Percentiles rank a stretch among this genome's conserved stretches.
Conservation (phyloP, 2,113 vertebrate genomes). For the Lophochroa leadbeateri region DNA sequence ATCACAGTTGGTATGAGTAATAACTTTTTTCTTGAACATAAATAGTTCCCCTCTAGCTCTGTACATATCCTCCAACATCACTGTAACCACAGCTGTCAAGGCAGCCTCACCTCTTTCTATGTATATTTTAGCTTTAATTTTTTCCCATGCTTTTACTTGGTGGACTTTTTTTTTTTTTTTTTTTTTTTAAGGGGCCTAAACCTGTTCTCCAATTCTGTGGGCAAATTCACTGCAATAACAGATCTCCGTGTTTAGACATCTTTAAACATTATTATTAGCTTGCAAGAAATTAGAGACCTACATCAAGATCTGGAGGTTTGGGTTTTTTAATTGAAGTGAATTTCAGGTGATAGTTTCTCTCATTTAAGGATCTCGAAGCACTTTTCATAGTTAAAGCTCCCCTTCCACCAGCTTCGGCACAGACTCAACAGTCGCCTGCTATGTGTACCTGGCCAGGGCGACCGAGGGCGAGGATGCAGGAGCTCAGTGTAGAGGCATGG, state of each 20-base stretch:
- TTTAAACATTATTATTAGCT: conserved; percentile 15
- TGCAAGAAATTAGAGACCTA: conserved; percentile 56
- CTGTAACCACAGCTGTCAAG: conserved; percentile 65
- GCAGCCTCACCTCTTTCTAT: conserved; percentile 58
- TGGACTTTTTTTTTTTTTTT: background rate
- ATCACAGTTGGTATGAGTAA: conserved; percentile 65
- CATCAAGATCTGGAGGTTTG: conserved; percentile 44
- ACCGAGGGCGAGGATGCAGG: rapidly evolving
- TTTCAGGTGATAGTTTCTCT: background rate
- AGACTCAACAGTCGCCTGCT: background rate
- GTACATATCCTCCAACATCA: conserved; percentile 55
- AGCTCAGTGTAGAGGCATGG: background rate
- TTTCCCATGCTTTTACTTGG: conserved; percentile 58
- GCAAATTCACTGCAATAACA: conserved; percentile 50
- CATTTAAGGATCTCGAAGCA: background rate
- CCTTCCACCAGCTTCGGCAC: background rate
- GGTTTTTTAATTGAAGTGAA: background rate
- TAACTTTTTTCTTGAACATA: conserved; percentile 46
- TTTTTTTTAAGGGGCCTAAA: conserved; percentile 25
- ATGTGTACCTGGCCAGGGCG: rapidly evolving
- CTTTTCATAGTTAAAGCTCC: background rate
- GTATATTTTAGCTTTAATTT: conserved; percentile 64
- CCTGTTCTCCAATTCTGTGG: conserved; percentile 46
- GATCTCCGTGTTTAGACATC: background rate
- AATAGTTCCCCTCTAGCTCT: conserved; percentile 57